These are phyloP conservation scores for Caenorhabditis becei DNA, from an alignment of 2,888 invertebrate genomes.

Conservation along the genomic window DNA sequence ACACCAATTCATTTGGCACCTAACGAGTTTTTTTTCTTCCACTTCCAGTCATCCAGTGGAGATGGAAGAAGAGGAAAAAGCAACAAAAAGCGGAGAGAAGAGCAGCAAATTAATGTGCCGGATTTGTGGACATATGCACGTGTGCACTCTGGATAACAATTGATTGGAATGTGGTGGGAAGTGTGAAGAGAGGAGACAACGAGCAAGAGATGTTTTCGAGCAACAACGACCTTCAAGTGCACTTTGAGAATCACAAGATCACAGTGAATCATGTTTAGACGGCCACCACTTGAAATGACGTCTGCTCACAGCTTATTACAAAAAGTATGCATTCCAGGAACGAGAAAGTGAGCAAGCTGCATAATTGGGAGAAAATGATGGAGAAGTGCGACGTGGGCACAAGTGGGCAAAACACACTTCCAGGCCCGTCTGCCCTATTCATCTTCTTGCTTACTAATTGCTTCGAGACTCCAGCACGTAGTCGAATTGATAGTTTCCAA, in stretches of 20 bases:
- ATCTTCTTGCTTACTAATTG: constrained; percentile 51
- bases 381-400: constrained; percentile 9
- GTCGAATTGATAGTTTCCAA: constrained; percentile 29
- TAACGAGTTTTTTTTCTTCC: constrained; percentile 33
- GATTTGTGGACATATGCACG: constrained; percentile 7
- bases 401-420: constrained; percentile 18
- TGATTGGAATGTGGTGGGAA: neutral
- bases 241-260: constrained; percentile 15
- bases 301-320: neutral
- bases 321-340: constrained; percentile 9
- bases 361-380: constrained; percentile 45
- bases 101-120: neutral
- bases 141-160: constrained; percentile 15
- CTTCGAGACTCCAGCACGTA: constrained; percentile 24
- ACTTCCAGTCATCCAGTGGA: constrained; percentile 14
- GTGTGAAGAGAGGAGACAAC: constrained; percentile 13
- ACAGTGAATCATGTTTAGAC: neutral
- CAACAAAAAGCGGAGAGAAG: constrained; percentile 8
- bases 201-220: constrained; percentile 7
- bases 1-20: constrained; percentile 49
- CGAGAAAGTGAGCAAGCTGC: constrained; percentile 7
- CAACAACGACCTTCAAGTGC: constrained; percentile 2
- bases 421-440: constrained; percentile 24
- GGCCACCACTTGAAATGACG: neutral
- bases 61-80: constrained; percentile 3